A percentile compares a stretch with the other conserved stretches of the same genome.
phyloP scores from a whole-genome alignment of 2,797 vertebrate species.

The Mus caroli region DNA sequence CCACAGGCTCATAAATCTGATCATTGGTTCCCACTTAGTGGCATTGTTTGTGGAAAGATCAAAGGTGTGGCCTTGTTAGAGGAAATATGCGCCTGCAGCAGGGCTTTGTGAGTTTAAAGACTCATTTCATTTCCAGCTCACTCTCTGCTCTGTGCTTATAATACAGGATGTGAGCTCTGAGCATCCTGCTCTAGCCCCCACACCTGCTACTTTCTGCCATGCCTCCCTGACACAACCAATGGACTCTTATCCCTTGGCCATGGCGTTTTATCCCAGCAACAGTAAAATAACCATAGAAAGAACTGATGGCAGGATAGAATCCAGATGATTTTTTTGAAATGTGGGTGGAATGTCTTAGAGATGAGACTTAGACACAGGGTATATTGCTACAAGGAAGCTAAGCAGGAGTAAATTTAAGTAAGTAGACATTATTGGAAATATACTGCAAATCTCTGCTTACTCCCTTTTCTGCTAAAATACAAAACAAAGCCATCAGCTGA shows the following conservation, averaged over 20 bases:
- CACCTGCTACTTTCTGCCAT: neutral
- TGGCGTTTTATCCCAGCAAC: neutral
- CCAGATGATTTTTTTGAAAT: neutral
- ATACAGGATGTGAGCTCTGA: neutral
- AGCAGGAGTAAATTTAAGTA: neutral
- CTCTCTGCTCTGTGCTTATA: neutral
- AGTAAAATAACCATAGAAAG: neutral
- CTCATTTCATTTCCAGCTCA: neutral
- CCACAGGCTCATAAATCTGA: neutral
- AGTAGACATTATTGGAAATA: neutral
- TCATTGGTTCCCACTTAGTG: neutral
- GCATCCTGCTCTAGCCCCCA: neutral
- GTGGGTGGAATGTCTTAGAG: neutral
- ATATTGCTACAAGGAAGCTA: slow-evolving; percentile 7
- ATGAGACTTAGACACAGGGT: neutral
- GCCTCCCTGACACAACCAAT: neutral
- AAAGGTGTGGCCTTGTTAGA: too few relatives aligned
- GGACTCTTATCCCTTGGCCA: neutral
- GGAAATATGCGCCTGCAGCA: neutral
- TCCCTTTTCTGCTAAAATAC: slow-evolving; percentile 31
- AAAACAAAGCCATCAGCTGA: slow-evolving; percentile 2
- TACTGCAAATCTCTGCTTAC: neutral
- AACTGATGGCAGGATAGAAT: neutral
- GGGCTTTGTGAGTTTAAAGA: neutral
- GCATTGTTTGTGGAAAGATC: neutral